These are phyloP conservation scores for Barbus barbus DNA, from an alignment of 2,113 vertebrate species.

Conservation along the genomic window DNA sequence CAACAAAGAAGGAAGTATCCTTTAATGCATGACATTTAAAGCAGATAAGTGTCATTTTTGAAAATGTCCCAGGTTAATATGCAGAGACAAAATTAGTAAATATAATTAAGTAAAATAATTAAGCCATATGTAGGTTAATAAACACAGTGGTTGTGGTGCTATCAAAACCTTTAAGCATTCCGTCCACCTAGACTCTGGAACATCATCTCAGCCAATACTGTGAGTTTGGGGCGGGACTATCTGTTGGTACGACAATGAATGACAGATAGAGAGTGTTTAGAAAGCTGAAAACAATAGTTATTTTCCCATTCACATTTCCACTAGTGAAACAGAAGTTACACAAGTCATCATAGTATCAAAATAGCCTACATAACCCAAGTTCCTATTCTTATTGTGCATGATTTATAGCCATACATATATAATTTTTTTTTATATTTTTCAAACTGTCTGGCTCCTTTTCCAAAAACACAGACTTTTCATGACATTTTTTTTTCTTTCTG, in stretches of 20 bases:
- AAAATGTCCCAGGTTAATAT: neutral
- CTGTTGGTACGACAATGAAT: neutral
- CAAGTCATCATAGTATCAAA: neutral
- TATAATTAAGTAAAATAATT: no score
- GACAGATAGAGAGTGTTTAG: neutral
- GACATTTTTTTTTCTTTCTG: no score
- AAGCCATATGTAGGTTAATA: neutral
- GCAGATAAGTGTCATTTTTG: neutral
- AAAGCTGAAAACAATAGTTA: no score
- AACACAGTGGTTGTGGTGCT: neutral
- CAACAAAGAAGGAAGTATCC: conserved; percentile 84
- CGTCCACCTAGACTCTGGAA: no score
- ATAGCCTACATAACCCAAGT: no score
- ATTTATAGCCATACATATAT: neutral
- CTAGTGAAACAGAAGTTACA: neutral
- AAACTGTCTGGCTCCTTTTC: no score
- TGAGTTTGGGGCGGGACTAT: neutral
- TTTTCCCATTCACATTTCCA: neutral
- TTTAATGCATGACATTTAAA: conserved; percentile 57
- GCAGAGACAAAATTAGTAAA: neutral
- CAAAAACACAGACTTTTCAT: no score
- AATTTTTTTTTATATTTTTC: no score
- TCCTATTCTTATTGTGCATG: neutral
- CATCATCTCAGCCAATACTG: neutral
- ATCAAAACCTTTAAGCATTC: neutral